These are phyloP conservation scores for Siniperca knerii DNA, from an alignment of 2,113 vertebrate genomes.

Conservation along the genomic window DNA sequence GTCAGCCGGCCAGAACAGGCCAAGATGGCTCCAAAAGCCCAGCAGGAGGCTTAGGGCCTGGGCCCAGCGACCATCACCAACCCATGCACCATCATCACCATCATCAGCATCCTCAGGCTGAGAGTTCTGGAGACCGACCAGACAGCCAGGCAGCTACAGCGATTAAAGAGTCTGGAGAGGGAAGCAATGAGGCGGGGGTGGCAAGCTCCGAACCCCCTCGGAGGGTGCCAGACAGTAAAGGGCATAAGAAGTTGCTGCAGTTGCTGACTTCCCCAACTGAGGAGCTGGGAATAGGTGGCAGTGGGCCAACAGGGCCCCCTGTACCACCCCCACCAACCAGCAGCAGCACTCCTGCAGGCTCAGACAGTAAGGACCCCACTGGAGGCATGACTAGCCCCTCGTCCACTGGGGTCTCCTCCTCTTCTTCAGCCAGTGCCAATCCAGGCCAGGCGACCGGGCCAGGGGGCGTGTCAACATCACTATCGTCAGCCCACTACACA, in stretches of 20 bases:
- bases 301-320: constrained; percentile 83
- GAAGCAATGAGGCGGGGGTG: constrained; percentile 81
- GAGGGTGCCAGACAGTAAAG: constrained; percentile 90
- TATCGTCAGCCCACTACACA: constrained; percentile 86
- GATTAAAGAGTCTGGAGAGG: constrained; percentile 88
- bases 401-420: constrained; percentile 95
- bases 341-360: constrained; percentile 76
- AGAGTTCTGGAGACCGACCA: constrained; percentile 89
- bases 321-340: constrained; percentile 73
- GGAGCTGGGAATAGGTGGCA: constrained; percentile 87
- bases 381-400: constrained; percentile 93
- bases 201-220: constrained; percentile 84
- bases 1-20: constrained; percentile 67
- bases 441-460: constrained; percentile 82
- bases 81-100: constrained; percentile 76
- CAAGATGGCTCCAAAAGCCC: constrained; percentile 90
- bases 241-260: constrained; percentile 96
- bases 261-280: constrained; percentile 94
- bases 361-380: constrained; percentile 90
- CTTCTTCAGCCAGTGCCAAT: constrained; percentile 88
- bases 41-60: constrained; percentile 63
- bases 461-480: constrained; percentile 81
- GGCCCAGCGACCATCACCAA: constrained; percentile 73
- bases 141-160: constrained; percentile 86
- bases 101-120: constrained; percentile 85